These are phyloP conservation scores for Agrilus planipennis DNA, from an alignment of 1,140 invertebrate genomes.

Conservation along the genomic window DNA sequence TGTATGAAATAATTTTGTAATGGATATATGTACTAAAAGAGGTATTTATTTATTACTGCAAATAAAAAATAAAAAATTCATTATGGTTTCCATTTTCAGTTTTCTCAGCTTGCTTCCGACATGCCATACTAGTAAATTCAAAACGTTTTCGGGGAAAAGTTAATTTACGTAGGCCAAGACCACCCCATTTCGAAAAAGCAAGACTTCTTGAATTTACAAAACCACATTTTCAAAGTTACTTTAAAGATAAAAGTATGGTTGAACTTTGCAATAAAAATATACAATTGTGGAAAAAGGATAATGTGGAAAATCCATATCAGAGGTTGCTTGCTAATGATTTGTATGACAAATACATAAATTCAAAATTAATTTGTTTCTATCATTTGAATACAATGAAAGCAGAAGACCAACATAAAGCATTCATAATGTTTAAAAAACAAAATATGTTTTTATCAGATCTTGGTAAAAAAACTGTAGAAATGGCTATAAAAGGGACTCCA, in stretches of 20 bases:
- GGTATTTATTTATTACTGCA: too few relatives aligned
- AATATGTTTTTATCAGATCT: slow-evolving; percentile 55
- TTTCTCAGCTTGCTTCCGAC: too few relatives aligned
- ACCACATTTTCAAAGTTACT: slow-evolving; percentile 42
- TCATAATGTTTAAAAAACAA: slow-evolving; percentile 43
- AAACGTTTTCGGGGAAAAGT: slow-evolving; percentile 58
- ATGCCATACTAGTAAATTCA: too few relatives aligned
- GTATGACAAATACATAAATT: slow-evolving; percentile 52
- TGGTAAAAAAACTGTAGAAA: slow-evolving; percentile 42
- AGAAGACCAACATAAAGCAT: slow-evolving; percentile 47
- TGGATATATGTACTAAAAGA: too few relatives aligned
- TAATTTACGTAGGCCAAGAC: slow-evolving; percentile 57
- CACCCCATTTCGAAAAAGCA: slow-evolving; percentile 50
- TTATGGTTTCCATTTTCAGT: too few relatives aligned
- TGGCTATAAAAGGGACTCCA: slow-evolving; percentile 46
- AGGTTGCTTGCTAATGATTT: slow-evolving; percentile 55
- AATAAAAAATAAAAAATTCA: too few relatives aligned
- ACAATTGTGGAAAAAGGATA: slow-evolving; percentile 13
- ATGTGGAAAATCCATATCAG: slow-evolving; percentile 51
- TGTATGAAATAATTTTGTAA: too few relatives aligned
- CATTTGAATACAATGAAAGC: slow-evolving; percentile 54
- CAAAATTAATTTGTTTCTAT: slow-evolving; percentile 54
- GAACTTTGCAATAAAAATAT: slow-evolving; percentile 29
- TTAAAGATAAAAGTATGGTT: slow-evolving; percentile 21
- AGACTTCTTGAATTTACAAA: slow-evolving; percentile 47